A percentile compares a stretch with the other conserved stretches of the same genome.
These are phyloP conservation scores for Aphelinus certus DNA, from an alignment of 1,140 invertebrate genomes.

Conservation along the genomic window DNA sequence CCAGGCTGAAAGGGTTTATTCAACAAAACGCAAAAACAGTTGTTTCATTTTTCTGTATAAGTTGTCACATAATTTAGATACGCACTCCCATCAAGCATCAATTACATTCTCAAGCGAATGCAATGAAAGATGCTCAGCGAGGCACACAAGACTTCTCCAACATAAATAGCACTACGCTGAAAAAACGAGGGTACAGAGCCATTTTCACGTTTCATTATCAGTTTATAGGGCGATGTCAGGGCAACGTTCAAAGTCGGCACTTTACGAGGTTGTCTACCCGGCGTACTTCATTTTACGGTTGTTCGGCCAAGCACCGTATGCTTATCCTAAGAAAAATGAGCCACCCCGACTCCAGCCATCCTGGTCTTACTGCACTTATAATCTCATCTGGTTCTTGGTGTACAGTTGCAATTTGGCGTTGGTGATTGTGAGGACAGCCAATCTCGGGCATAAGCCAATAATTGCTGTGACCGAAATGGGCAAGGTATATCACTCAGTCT, in stretches of 20 bases:
- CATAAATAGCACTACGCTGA: too few relatives aligned
- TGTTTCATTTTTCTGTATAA: too few relatives aligned
- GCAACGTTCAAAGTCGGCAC: conserved; percentile 41
- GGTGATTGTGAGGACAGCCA: neutral
- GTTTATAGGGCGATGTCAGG: neutral
- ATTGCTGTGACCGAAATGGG: conserved; percentile 46
- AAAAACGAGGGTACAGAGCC: too few relatives aligned
- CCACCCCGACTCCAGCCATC: neutral
- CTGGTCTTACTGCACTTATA: neutral
- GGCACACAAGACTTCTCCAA: too few relatives aligned
- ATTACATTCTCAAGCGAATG: too few relatives aligned
- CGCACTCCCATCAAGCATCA: too few relatives aligned
- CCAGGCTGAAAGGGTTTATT: too few relatives aligned
- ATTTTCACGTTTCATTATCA: too few relatives aligned
- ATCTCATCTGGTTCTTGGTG: neutral
- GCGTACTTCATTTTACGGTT: conserved; percentile 47
- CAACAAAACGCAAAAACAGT: too few relatives aligned
- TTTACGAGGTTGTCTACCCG: conserved; percentile 55
- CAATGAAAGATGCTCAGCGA: too few relatives aligned
- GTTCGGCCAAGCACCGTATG: conserved; percentile 58
- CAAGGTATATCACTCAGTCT: conserved; percentile 48
- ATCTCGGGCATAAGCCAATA: conserved; percentile 9
- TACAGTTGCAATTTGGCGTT: neutral
- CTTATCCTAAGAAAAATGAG: conserved; percentile 35
- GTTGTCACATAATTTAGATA: too few relatives aligned